phyloP scores from a whole-genome alignment of 2,113 vertebrate genomes.

The Chaenocephalus aceratus region DNA sequence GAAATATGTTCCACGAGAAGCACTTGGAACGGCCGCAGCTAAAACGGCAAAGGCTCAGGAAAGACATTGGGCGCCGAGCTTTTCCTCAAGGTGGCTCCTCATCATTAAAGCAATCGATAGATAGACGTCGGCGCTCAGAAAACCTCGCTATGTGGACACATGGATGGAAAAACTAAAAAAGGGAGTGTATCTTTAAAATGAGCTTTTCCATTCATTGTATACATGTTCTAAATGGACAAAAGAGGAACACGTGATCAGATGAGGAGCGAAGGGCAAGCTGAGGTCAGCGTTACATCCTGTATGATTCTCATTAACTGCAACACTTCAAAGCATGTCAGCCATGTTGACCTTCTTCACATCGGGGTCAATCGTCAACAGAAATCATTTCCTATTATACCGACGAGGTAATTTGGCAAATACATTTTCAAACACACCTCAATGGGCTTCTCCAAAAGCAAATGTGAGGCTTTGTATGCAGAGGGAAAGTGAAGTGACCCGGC shows the following conservation, averaged over 20 bases:
- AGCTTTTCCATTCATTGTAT: neutral
- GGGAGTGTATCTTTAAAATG: neutral
- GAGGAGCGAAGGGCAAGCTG: neutral
- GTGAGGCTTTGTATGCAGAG: conserved; percentile 15
- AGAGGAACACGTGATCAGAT: neutral
- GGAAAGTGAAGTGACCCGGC: conserved; percentile 13
- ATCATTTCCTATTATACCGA: conserved; percentile 12
- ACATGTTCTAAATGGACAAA: neutral
- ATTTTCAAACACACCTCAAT: neutral
- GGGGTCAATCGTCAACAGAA: conserved; percentile 1
- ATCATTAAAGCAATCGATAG: too few relatives aligned
- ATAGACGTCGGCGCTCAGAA: too few relatives aligned
- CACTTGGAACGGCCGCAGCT: too few relatives aligned
- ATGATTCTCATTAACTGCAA: conserved; percentile 13
- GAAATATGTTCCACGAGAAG: too few relatives aligned
- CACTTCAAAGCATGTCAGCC: neutral
- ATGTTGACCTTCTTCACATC: neutral
- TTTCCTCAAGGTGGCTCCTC: too few relatives aligned
- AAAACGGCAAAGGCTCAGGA: too few relatives aligned
- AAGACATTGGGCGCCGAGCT: too few relatives aligned
- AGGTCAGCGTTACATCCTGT: neutral
- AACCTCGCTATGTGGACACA: too few relatives aligned
- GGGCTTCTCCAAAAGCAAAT: neutral
- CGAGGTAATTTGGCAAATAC: neutral
- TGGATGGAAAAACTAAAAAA: neutral